phyloP scores from a whole-genome alignment of 2,888 invertebrate genomes.

The Hydrotaea diabolus region DNA sequence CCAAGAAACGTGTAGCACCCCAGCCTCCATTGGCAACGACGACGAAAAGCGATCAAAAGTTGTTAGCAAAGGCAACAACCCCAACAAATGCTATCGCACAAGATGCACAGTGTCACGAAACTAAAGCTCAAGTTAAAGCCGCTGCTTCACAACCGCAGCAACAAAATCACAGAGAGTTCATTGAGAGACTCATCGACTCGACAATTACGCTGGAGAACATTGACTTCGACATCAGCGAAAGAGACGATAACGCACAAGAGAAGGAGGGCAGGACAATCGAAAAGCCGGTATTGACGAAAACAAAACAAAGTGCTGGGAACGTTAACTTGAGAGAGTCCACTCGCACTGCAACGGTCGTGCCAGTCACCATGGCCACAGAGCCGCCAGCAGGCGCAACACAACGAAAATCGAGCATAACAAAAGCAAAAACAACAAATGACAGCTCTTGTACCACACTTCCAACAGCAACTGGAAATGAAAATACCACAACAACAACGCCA shows the following conservation, averaged over 20 bases:
- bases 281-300: slow-evolving; percentile 33
- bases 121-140: slow-evolving; percentile 19
- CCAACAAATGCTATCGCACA: background rate
- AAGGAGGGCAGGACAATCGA: background rate
- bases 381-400: background rate
- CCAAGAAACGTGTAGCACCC: slow-evolving; percentile 70
- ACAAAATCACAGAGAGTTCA: slow-evolving; percentile 70
- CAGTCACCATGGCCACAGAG: background rate
- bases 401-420: background rate
- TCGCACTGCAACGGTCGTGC: background rate
- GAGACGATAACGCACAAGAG: background rate
- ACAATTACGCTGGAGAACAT: slow-evolving; percentile 6
- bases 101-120: slow-evolving; percentile 34
- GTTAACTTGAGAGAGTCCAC: background rate
- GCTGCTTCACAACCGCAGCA: background rate
- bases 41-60: background rate
- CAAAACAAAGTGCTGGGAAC: background rate
- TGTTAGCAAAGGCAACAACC: slow-evolving; percentile 53
- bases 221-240: background rate
- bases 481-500: background rate
- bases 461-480: slow-evolving; percentile 31
- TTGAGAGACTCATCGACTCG: slow-evolving; percentile 70
- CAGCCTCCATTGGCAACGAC: slow-evolving; percentile 64
- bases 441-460: slow-evolving; percentile 8
- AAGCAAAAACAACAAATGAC: slow-evolving; percentile 11